Evolutionary conservation across 2,113 vertebrate genomes (phyloP).

Genomic region (Leptobrachium ailaonicum): DNA sequence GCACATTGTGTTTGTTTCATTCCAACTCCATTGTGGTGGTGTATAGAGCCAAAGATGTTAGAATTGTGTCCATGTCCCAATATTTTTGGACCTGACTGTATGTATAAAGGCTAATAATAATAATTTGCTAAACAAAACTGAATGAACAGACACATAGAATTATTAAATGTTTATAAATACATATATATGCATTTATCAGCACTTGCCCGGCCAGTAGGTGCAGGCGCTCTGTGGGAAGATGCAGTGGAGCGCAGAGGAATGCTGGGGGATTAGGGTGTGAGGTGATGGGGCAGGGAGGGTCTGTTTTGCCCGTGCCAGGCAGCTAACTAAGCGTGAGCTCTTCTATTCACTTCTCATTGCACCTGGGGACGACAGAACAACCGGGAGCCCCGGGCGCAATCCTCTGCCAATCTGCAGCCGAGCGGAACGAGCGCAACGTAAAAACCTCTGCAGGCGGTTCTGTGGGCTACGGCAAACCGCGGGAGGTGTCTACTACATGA

Average conservation of each 20-base stretch:
- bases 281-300: slow-evolving; percentile 15
- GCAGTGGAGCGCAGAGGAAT: slow-evolving; percentile 7
- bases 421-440: background rate
- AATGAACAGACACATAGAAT: no score
- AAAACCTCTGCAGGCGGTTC: slow-evolving; percentile 19
- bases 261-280: slow-evolving; percentile 35
- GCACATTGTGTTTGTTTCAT: no score
- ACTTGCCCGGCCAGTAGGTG: background rate
- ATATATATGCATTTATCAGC: no score
- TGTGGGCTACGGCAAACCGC: background rate
- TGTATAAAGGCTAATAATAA: no score
- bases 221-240: slow-evolving; percentile 10
- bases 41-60: no score
- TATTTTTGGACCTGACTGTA: no score
- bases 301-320: slow-evolving; percentile 27
- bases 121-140: no score
- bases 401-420: slow-evolving; percentile 26
- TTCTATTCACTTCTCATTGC: slow-evolving; percentile 22
- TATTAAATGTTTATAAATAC: no score
- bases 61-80: no score
- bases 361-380: slow-evolving; percentile 23
- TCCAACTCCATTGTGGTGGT: no score
- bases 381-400: slow-evolving; percentile 33
- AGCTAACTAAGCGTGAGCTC: slow-evolving; percentile 32
- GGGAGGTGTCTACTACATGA: no score